phyloP scores from a whole-genome alignment of 2,797 vertebrate species.

The Mastacembelus armatus region DNA sequence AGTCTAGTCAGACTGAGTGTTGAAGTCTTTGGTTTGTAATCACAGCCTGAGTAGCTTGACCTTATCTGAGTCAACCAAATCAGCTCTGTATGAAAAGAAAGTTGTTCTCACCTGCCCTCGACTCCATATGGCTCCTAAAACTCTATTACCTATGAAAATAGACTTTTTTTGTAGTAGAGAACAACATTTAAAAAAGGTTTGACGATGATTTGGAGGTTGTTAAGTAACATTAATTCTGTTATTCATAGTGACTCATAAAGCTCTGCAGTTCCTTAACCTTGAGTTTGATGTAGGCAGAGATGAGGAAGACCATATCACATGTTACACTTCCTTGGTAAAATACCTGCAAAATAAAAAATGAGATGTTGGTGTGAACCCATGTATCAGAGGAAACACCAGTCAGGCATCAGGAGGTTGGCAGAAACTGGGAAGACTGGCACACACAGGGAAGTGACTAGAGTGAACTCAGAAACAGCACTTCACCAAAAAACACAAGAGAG shows the following conservation, averaged over 20 bases:
- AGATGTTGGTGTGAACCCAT: conserved; percentile 16
- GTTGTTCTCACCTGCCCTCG: conserved; percentile 18
- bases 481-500: background rate
- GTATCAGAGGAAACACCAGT: conserved; percentile 2
- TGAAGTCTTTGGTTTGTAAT: conserved; percentile 47
- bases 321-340: conserved; percentile 3
- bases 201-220: conserved; percentile 6
- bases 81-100: conserved; percentile 35
- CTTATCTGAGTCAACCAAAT: conserved; percentile 46
- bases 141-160: conserved; percentile 23
- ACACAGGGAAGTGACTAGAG: conserved; percentile 2
- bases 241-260: conserved; percentile 15
- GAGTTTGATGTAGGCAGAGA: background rate
- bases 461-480: background rate
- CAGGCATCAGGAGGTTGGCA: background rate
- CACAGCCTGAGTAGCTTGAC: conserved; percentile 41
- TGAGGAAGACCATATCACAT: background rate
- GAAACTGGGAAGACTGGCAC: conserved; percentile 2
- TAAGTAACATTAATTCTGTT: conserved; percentile 31
- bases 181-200: conserved; percentile 29
- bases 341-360: conserved; percentile 10
- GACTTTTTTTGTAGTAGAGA: conserved; percentile 14
- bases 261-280: conserved; percentile 15
- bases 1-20: background rate
- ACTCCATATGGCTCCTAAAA: conserved; percentile 41